Conservation (phyloP, 2,888 invertebrate species). For the Dryococelus australis region DNA sequence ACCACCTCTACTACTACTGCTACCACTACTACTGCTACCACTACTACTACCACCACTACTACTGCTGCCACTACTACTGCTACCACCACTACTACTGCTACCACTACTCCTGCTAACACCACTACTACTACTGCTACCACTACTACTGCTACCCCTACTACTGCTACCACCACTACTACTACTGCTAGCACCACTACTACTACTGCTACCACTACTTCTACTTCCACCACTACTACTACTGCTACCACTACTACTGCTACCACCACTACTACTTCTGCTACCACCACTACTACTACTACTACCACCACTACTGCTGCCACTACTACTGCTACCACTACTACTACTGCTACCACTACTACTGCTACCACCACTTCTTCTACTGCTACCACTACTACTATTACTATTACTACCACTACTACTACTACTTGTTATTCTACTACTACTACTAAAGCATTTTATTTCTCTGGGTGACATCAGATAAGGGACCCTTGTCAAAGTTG, state of each 20-base stretch:
- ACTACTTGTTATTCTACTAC: too few species aligned
- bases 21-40: neutral
- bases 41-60: neutral
- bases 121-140: too few species aligned
- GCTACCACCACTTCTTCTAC: conserved; percentile 12
- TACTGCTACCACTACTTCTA: neutral
- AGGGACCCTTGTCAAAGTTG: too few species aligned
- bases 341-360: neutral
- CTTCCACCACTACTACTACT: conserved; percentile 41
- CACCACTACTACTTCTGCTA: too few species aligned
- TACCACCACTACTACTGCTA: neutral
- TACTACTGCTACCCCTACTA: neutral
- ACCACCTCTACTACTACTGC: neutral
- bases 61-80: neutral
- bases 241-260: neutral
- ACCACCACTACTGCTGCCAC: conserved; percentile 40
- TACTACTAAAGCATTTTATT: too few species aligned
- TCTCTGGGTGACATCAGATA: too few species aligned
- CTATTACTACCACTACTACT: neutral
- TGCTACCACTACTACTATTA: conserved; percentile 39
- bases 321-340: conserved; percentile 35
- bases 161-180: neutral
- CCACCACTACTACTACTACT: too few species aligned
- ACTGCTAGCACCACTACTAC: neutral
- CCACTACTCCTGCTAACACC: too few species aligned